phyloP scores from a whole-genome alignment of 2,797 vertebrate species.

The Thalassophryne amazonica region DNA sequence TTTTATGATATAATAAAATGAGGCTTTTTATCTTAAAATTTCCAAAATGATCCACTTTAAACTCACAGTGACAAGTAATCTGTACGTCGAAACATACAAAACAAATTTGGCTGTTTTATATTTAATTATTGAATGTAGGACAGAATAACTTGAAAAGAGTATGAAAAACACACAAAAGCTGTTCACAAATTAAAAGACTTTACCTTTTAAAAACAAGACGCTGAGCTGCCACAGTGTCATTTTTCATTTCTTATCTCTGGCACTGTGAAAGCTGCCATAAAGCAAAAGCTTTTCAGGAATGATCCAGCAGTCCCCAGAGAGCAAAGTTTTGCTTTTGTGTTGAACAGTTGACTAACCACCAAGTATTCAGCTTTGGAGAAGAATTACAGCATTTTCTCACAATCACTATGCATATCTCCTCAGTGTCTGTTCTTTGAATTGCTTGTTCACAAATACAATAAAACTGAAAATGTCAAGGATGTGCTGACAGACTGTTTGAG shows the following conservation, averaged over 20 bases:
- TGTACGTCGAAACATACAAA: no score
- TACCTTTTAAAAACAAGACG: slow-evolving; percentile 52
- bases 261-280: slow-evolving; percentile 72
- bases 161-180: slow-evolving; percentile 17
- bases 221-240: slow-evolving; percentile 55
- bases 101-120: no score
- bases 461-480: slow-evolving; percentile 52
- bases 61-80: no score
- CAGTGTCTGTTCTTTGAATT: slow-evolving; percentile 35
- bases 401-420: slow-evolving; percentile 45
- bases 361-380: slow-evolving; percentile 19
- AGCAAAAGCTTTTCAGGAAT: slow-evolving; percentile 59
- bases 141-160: no score
- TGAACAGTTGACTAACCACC: slow-evolving; percentile 70
- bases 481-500: slow-evolving; percentile 52
- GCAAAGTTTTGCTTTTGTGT: slow-evolving; percentile 56
- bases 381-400: slow-evolving; percentile 17
- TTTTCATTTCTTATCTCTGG: slow-evolving; percentile 76
- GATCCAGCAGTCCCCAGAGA: slow-evolving; percentile 66
- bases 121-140: no score
- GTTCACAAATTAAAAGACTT: slow-evolving; percentile 41
- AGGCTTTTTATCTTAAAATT: no score
- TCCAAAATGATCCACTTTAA: no score
- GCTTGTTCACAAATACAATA: slow-evolving; percentile 35
- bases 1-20: no score